A percentile compares a stretch with the other conserved stretches of the same genome.
Conservation (phyloP, 2,797 vertebrate genomes). For the Myotis myotis region DNA sequence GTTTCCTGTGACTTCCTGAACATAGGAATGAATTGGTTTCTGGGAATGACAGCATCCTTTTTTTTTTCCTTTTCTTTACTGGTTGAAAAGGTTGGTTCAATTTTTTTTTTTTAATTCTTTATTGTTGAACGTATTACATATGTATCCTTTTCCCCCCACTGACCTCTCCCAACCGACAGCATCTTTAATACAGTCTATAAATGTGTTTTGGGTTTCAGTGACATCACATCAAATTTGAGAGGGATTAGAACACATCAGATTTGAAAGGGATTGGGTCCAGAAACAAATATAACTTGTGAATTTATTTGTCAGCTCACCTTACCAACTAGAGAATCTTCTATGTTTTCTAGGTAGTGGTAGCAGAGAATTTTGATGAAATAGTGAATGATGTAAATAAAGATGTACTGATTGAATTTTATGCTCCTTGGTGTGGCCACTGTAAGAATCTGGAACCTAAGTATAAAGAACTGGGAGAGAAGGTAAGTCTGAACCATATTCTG, state of each 20-base stretch:
- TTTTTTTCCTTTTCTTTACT: not conserved
- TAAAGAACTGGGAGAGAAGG: slow-evolving; percentile 97
- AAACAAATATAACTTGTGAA: not conserved
- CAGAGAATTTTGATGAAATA: slow-evolving; percentile 90
- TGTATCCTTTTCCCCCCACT: too few species aligned
- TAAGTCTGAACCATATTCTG: slow-evolving; percentile 78
- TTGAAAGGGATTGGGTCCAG: not conserved
- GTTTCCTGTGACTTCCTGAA: slow-evolving; percentile 26
- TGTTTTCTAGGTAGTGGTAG: slow-evolving; percentile 86
- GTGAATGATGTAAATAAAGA: slow-evolving; percentile 97
- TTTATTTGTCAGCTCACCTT: slow-evolving; percentile 17
- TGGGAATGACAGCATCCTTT: not conserved
- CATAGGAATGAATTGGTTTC: not conserved
- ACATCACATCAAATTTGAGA: not conserved
- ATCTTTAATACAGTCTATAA: not conserved
- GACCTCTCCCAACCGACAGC: too few species aligned
- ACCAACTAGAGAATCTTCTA: slow-evolving; percentile 20
- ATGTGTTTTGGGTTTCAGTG: slow-evolving; percentile 22
- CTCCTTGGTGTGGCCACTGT: slow-evolving; percentile 99
- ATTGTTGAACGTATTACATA: too few species aligned
- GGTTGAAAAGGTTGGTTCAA: too few species aligned
- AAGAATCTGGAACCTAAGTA: slow-evolving; percentile 98
- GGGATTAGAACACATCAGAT: not conserved
- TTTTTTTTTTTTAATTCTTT: too few species aligned
- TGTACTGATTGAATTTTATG: slow-evolving; percentile 97